phyloP scores from a whole-genome alignment of 2,888 invertebrate genomes.

The Hedya salicella region DNA sequence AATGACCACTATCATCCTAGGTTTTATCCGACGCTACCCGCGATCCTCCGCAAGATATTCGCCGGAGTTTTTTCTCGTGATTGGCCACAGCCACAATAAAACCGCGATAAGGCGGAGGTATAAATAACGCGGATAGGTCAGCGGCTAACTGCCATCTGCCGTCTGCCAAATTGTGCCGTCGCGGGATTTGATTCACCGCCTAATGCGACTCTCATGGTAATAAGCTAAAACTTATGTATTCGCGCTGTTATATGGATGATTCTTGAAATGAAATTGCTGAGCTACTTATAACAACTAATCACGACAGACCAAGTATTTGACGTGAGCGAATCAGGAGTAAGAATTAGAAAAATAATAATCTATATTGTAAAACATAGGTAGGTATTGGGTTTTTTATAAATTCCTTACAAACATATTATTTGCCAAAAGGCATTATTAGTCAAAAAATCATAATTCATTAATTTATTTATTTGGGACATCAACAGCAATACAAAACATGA shows the following conservation, averaged over 20 bases:
- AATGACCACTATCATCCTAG: not conserved
- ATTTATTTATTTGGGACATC: too few relatives aligned
- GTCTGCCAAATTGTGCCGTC: constrained; percentile 34
- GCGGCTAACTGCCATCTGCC: constrained; percentile 30
- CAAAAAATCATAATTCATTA: too few relatives aligned
- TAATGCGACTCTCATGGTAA: constrained; percentile 28
- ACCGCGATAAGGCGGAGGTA: constrained; percentile 54
- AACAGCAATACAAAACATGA: too few relatives aligned
- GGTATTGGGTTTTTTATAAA: too few relatives aligned
- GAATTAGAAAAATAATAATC: too few relatives aligned
- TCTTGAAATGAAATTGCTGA: not conserved
- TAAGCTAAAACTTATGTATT: constrained; percentile 10
- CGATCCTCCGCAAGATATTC: constrained; percentile 57
- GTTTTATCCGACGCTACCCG: constrained; percentile 57
- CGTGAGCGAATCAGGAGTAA: too few relatives aligned
- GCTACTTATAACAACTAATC: constrained; percentile 2
- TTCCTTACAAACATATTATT: too few relatives aligned
- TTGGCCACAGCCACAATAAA: constrained; percentile 57
- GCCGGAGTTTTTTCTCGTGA: constrained; percentile 69
- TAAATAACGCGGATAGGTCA: constrained; percentile 37
- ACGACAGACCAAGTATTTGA: not conserved
- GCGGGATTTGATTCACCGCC: constrained; percentile 31
- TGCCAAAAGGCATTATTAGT: too few relatives aligned
- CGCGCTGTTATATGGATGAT: not conserved
- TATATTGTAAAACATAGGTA: too few relatives aligned